phyloP scores from a whole-genome alignment of 2,797 vertebrate species.

The Knipowitschia caucasica region DNA sequence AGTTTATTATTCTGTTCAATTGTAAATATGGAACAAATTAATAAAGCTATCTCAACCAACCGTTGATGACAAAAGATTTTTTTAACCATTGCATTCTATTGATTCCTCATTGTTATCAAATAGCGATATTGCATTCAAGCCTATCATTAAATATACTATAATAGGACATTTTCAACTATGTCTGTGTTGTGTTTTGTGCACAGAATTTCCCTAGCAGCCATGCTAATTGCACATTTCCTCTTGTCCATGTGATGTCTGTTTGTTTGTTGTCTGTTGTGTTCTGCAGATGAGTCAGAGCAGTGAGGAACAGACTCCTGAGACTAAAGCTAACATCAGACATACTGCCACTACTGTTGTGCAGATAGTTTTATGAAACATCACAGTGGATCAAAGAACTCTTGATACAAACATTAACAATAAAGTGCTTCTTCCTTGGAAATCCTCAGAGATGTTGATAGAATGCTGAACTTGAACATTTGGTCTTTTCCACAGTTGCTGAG shows the following conservation, averaged over 20 bases:
- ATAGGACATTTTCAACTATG: constrained; percentile 9
- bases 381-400: neutral
- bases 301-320: constrained; percentile 8
- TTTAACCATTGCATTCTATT: no score
- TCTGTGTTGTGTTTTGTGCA: constrained; percentile 37
- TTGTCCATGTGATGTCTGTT: constrained; percentile 22
- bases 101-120: no score
- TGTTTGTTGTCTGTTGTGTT: constrained; percentile 21
- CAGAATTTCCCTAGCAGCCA: constrained; percentile 9
- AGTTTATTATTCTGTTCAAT: no score
- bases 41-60: no score
- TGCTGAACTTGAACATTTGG: no score
- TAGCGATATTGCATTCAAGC: no score
- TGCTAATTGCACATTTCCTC: constrained; percentile 57
- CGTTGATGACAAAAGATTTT: no score
- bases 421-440: constrained; percentile 11
- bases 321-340: constrained; percentile 1
- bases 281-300: constrained; percentile 25
- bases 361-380: constrained; percentile 2
- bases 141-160: constrained; percentile 9
- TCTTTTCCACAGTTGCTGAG: neutral
- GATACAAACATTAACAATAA: constrained; percentile 13
- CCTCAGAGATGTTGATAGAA: neutral
- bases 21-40: no score
- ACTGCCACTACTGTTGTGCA: constrained; percentile 5